Evolutionary conservation across 2,888 invertebrate genomes (phyloP).

Genomic region (Troides helena): DNA sequence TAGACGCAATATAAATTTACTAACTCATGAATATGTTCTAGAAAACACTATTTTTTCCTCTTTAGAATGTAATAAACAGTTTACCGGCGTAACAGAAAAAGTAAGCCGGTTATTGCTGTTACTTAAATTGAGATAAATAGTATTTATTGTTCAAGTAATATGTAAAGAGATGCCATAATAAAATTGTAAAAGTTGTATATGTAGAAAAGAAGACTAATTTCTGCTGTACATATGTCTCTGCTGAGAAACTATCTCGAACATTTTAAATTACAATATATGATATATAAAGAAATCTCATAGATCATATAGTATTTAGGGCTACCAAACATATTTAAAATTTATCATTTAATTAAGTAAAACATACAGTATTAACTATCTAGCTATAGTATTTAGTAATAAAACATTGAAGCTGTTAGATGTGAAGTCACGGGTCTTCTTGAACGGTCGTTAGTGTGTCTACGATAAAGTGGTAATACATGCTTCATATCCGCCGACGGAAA

Average conservation of each 20-base stretch:
- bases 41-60: neutral
- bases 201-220: no score
- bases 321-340: neutral
- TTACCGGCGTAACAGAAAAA: neutral
- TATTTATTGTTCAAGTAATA: no score
- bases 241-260: no score
- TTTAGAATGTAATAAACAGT: neutral
- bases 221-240: no score
- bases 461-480: slow-evolving; percentile 39
- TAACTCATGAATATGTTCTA: slow-evolving; percentile 46
- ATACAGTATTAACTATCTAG: neutral
- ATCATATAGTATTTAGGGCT: neutral
- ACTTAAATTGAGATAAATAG: neutral
- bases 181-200: no score
- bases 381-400: neutral
- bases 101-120: neutral
- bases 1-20: slow-evolving; percentile 55
- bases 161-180: no score
- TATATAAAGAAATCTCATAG: no score
- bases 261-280: no score
- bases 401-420: neutral
- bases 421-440: slow-evolving; percentile 7
- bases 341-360: neutral
- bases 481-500: slow-evolving; percentile 44
- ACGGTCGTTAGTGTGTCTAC: slow-evolving; percentile 24